A percentile compares a stretch with the other conserved stretches of the same genome.
These are phyloP conservation scores for Saturnia japonica DNA, from an alignment of 2,888 invertebrate genomes.

Conservation along the genomic window DNA sequence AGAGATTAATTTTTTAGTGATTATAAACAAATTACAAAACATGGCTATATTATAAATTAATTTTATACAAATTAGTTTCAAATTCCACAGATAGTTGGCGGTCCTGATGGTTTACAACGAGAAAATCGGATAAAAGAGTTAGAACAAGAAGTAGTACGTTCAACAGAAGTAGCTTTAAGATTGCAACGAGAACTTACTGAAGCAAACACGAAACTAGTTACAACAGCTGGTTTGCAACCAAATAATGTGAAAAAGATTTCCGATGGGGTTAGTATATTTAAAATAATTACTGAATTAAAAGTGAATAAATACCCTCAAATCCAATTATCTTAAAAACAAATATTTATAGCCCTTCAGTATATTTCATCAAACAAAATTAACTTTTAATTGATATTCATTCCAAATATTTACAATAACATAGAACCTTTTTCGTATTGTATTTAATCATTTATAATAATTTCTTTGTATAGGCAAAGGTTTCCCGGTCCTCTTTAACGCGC, in stretches of 20 bases:
- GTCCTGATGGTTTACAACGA: conserved; percentile 83
- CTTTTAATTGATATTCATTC: too few relatives aligned
- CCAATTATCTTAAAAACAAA: background rate
- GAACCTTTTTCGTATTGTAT: background rate
- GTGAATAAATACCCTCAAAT: background rate
- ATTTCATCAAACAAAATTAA: background rate
- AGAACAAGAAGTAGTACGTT: conserved; percentile 92
- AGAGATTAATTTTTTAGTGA: background rate
- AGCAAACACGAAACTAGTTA: conserved; percentile 81
- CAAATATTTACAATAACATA: background rate
- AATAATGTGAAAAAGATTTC: conserved; percentile 81
- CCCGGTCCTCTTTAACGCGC: conserved; percentile 87
- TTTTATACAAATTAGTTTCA: conserved; percentile 12
- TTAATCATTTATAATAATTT: background rate
- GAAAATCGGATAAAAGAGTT: conserved; percentile 88
- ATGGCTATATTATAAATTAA: background rate
- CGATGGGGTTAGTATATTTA: conserved; percentile 78
- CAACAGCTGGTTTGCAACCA: conserved; percentile 61
- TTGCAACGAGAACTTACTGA: conserved; percentile 88
- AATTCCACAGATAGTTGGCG: conserved; percentile 74
- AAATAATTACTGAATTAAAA: background rate
- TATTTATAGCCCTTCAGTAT: background rate
- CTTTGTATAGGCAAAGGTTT: conserved; percentile 81
- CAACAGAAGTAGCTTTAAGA: conserved; percentile 87
- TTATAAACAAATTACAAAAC: background rate